Evolutionary conservation across 2,113 vertebrate genomes (phyloP), one percentile per base, ranked within the genome.

Genomic region (Elephantulus edwardii): DNA sequence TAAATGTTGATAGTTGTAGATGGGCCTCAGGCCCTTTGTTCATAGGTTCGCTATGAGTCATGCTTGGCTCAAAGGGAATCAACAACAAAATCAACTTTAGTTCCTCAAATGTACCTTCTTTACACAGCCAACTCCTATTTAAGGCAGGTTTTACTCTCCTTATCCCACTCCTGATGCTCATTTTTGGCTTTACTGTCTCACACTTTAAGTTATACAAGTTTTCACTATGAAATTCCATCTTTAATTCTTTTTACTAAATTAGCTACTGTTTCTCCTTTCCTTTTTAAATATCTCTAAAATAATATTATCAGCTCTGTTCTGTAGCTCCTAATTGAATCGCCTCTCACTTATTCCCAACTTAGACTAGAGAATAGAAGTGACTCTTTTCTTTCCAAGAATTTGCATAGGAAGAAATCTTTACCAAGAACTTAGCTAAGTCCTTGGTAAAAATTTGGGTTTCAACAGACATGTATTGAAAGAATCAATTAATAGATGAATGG

Each of bases 91-190:
- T n/a, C n/a, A n/a, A n/a, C 5, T 8, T 46, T 17, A 9, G 5
- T 22, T 71, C 44, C 46, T 38, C 28, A 26, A 46, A 22, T 42
- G 30, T 0, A 58, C 58, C 54, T 46, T 71, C 30, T 70, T 62
- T 20, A 81, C 46, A 33, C 10, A n/a, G 6, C 7, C 30, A 11
- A 3, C n/a, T 72, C 14, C 26, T 11, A 10, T 19, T 64, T 17
- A 30, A 64, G 28, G 56, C 10, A 30, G 0, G 3, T 6, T 30
- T 75, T 28, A n/a, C 3, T 60, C 14, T 72, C 16, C 20, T 81
- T 30, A 42, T 9, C 1, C 7, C 6, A 6, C 0, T 58, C 28
- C 28, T 24, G 26, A 19, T n/a, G 33, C 3, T 9, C 8, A 12
- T n/a, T 54, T 44, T 50, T 40, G 28, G 35, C 24, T 35, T 81